These are phyloP conservation scores for Rhogogaster chlorosoma DNA, from an alignment of 2,888 invertebrate genomes.

Conservation along the genomic window DNA sequence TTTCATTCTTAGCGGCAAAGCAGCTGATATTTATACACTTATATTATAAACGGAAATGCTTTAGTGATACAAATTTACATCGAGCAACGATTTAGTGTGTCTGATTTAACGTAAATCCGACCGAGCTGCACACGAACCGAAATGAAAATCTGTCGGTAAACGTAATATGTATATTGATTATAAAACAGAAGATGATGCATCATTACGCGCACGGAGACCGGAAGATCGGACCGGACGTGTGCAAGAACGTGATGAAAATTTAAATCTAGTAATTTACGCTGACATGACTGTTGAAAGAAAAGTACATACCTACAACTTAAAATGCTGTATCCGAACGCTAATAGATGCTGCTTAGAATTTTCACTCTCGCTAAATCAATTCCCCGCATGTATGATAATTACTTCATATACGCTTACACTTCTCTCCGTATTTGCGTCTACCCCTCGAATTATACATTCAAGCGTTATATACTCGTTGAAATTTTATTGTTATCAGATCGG, in stretches of 20 bases:
- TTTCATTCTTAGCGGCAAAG: not conserved
- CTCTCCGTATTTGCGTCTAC: not conserved
- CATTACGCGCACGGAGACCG: constrained; percentile 58
- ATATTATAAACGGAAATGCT: not conserved
- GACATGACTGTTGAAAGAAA: not conserved
- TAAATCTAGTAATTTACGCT: not conserved
- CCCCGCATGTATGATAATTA: not conserved
- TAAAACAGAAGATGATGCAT: constrained; percentile 27
- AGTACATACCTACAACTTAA: not conserved
- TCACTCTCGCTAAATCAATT: constrained; percentile 21
- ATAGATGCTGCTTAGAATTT: constrained; percentile 30
- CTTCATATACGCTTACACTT: not conserved
- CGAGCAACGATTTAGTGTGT: not conserved
- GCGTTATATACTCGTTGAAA: not conserved
- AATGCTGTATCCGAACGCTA: constrained; percentile 12
- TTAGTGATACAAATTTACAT: not conserved
- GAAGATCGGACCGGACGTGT: constrained; percentile 66
- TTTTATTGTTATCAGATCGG: not conserved
- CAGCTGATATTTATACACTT: not conserved
- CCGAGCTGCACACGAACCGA: not conserved
- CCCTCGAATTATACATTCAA: not conserved
- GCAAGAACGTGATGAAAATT: constrained; percentile 64
- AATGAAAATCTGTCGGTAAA: not conserved
- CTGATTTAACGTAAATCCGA: not conserved
- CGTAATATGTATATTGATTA: constrained; percentile 5